Percentiles rank a stretch among this genome's conserved stretches.
Conservation (phyloP, 1,140 invertebrate genomes). For the Aphelinus atriplicis region DNA sequence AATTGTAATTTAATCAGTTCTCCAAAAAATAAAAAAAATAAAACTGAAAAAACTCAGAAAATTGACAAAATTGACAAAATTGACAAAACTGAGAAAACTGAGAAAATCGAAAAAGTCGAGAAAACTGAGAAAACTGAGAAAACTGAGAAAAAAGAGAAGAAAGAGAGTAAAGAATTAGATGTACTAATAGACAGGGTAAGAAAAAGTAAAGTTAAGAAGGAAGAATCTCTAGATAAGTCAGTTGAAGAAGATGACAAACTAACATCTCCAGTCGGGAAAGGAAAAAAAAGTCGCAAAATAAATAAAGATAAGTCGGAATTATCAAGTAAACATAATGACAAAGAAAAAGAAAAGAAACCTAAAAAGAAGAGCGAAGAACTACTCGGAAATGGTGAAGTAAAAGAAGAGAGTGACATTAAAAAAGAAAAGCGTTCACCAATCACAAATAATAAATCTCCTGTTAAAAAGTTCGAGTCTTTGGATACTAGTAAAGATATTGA, state of each 20-base stretch:
- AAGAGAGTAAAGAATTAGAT: slow-evolving; percentile 60
- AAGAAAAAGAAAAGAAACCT: slow-evolving; percentile 34
- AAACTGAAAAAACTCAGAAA: slow-evolving; percentile 48
- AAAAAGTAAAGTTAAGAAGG: slow-evolving; percentile 64
- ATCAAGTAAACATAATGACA: slow-evolving; percentile 8
- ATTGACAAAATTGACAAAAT: too few relatives aligned
- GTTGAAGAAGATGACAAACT: slow-evolving; percentile 56
- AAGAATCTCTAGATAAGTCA: slow-evolving; percentile 65
- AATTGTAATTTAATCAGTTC: slow-evolving; percentile 53
- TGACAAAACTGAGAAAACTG: too few relatives aligned
- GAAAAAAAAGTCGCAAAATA: slow-evolving; percentile 49
- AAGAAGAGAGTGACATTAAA: slow-evolving; percentile 49
- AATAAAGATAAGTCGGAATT: slow-evolving; percentile 25
- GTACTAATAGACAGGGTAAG: slow-evolving; percentile 64
- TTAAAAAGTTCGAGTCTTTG: slow-evolving; percentile 48
- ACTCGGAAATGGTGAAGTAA: slow-evolving; percentile 38
- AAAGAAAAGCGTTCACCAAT: slow-evolving; percentile 46
- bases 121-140: too few relatives aligned
- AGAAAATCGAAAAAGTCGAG: too few relatives aligned
- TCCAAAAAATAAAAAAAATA: slow-evolving; percentile 58
- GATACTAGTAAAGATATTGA: slow-evolving; percentile 60
- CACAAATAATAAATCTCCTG: slow-evolving; percentile 38
- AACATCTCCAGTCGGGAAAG: slow-evolving; percentile 46
- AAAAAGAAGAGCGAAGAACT: slow-evolving; percentile 51
- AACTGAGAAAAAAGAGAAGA: slow-evolving; percentile 35